phyloP scores from a whole-genome alignment of 2,797 vertebrate species.

The Leuciscus waleckii region DNA sequence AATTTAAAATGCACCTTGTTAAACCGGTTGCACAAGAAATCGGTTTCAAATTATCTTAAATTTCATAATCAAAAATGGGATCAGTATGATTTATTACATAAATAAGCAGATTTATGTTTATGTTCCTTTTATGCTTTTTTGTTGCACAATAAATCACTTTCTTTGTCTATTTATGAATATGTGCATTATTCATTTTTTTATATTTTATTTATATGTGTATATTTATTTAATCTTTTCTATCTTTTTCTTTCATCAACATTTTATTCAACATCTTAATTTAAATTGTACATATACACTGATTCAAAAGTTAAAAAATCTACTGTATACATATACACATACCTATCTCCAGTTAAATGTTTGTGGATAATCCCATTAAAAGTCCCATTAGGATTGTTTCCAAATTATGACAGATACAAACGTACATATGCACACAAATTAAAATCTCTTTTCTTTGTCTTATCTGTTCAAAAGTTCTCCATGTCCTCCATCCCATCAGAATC shows the following conservation, averaged over 20 bases:
- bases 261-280: not conserved
- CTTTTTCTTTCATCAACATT: not conserved
- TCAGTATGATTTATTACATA: not conserved
- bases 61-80: not conserved
- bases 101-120: not conserved
- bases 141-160: not conserved
- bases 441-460: not conserved
- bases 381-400: not conserved
- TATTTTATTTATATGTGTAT: no score
- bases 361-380: not conserved
- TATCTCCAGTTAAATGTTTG: not conserved
- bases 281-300: no score
- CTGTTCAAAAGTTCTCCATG: not conserved
- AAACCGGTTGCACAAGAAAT: not conserved
- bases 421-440: not conserved
- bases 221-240: no score
- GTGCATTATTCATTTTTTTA: no score
- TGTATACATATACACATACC: fast-evolving
- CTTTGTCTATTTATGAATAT: not conserved
- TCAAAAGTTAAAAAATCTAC: no score
- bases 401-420: not conserved
- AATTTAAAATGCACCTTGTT: not conserved
- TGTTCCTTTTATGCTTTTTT: not conserved
- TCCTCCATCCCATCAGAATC: conserved; percentile 13
- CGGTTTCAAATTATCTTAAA: not conserved